phyloP scores from a whole-genome alignment of 1,140 invertebrate genomes.

The Formica exsecta region DNA sequence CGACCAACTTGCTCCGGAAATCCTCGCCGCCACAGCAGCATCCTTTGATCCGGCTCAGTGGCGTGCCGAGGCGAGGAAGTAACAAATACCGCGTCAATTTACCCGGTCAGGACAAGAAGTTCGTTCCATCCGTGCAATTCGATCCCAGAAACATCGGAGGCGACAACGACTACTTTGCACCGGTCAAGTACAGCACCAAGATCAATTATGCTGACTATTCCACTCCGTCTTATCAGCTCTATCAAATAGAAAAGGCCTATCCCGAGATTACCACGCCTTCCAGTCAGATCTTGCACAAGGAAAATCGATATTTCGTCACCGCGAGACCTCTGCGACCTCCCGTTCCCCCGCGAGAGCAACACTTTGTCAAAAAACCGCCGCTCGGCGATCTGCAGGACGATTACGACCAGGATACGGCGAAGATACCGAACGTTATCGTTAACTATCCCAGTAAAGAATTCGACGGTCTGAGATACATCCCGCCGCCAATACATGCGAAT shows the following conservation, averaged over 20 bases:
- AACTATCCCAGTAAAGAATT: slow-evolving; percentile 76
- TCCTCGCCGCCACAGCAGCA: not conserved
- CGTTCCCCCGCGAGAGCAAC: slow-evolving; percentile 63
- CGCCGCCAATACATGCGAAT: not conserved
- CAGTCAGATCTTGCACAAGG: slow-evolving; percentile 48
- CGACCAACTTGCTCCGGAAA: not conserved
- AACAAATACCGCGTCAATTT: slow-evolving; percentile 52
- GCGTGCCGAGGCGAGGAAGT: slow-evolving; percentile 36
- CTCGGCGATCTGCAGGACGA: slow-evolving; percentile 64
- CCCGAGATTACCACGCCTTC: slow-evolving; percentile 61
- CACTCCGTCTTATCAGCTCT: slow-evolving; percentile 30
- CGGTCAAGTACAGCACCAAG: slow-evolving; percentile 79
- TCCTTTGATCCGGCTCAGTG: not conserved
- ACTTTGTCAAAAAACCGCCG: slow-evolving; percentile 66
- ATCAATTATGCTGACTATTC: slow-evolving; percentile 74
- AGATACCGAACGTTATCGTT: slow-evolving; percentile 49
- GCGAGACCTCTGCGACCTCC: slow-evolving; percentile 73
- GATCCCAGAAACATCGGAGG: slow-evolving; percentile 80
- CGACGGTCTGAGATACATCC: slow-evolving; percentile 77
- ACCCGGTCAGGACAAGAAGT: slow-evolving; percentile 76
- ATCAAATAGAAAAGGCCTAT: slow-evolving; percentile 57
- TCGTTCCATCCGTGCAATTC: slow-evolving; percentile 84
- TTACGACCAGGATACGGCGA: slow-evolving; percentile 73
- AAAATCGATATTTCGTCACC: slow-evolving; percentile 70
- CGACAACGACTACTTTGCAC: slow-evolving; percentile 82